phyloP scores from a whole-genome alignment of 2,113 vertebrate genomes.

The Notarius lentiginosus region DNA sequence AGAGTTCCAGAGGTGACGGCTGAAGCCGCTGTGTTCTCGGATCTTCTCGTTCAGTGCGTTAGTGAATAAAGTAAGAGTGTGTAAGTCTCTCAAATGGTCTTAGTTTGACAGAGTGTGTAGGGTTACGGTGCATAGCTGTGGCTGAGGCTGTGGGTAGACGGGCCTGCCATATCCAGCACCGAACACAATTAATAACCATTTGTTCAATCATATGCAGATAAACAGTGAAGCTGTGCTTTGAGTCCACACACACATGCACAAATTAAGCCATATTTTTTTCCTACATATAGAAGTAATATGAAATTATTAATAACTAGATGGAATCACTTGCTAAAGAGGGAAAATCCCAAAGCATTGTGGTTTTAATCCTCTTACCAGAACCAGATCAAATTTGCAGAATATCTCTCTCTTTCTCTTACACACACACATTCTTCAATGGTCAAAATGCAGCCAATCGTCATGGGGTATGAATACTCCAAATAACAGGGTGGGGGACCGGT shows the following conservation, averaged over 20 bases:
- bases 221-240: neutral
- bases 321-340: neutral
- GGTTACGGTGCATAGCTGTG: conserved; percentile 45
- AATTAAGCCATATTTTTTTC: neutral
- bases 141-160: conserved; percentile 27
- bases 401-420: neutral
- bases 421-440: neutral
- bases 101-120: conserved; percentile 3
- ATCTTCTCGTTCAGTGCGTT: neutral
- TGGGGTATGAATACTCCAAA: neutral
- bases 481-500: conserved; percentile 1
- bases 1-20: neutral
- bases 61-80: conserved; percentile 12
- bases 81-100: conserved; percentile 16
- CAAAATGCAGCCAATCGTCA: neutral
- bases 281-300: neutral
- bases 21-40: neutral
- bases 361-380: neutral
- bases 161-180: conserved; percentile 21
- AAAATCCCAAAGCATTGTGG: neutral
- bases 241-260: neutral
- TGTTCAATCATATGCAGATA: neutral
- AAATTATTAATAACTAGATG: neutral
- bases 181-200: conserved; percentile 24
- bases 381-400: neutral